These are phyloP conservation scores for Drosophila mercatorum DNA, from an alignment of 2,888 invertebrate genomes.

Conservation along the genomic window DNA sequence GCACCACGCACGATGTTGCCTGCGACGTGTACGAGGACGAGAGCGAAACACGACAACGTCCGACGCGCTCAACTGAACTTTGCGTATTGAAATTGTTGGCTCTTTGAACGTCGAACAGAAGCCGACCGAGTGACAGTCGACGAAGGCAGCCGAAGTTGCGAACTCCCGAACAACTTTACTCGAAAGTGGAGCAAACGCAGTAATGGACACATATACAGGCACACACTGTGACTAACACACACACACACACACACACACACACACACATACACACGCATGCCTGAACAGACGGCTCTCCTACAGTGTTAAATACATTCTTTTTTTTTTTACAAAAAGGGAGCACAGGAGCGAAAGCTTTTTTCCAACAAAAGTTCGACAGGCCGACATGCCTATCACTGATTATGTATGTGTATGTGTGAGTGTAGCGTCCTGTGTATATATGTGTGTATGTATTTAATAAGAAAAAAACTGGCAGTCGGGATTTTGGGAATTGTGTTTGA, in stretches of 20 bases:
- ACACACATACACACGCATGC: constrained; percentile 24
- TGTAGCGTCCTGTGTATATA: constrained; percentile 8
- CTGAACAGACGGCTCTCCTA: constrained; percentile 50
- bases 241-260: constrained; percentile 11
- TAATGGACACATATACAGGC: constrained; percentile 34
- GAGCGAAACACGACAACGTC: constrained; percentile 68
- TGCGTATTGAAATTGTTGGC: constrained; percentile 76
- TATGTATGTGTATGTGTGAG: constrained; percentile 13
- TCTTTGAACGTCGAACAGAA: constrained; percentile 51
- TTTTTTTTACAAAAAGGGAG: constrained; percentile 48
- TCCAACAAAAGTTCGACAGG: constrained; percentile 58
- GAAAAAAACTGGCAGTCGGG: constrained; percentile 70
- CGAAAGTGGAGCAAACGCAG: constrained; percentile 73
- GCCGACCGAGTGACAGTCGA: constrained; percentile 48
- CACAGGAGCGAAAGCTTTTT: constrained; percentile 76
- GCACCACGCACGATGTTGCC: constrained; percentile 64
- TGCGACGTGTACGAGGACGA: constrained; percentile 47
- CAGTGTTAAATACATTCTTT: constrained; percentile 12
- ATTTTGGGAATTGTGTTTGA: constrained; percentile 68
- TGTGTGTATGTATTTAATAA: constrained; percentile 57
- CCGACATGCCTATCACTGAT: constrained; percentile 37
- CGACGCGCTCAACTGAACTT: constrained; percentile 82
- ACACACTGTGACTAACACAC: constrained; percentile 8
- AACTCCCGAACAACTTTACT: constrained; percentile 37
- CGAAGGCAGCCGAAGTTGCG: constrained; percentile 44